A percentile compares a stretch with the other conserved stretches of the same genome.
Evolutionary conservation across 2,888 invertebrate genomes (phyloP).

Genomic region (Pandemis corylana): DNA sequence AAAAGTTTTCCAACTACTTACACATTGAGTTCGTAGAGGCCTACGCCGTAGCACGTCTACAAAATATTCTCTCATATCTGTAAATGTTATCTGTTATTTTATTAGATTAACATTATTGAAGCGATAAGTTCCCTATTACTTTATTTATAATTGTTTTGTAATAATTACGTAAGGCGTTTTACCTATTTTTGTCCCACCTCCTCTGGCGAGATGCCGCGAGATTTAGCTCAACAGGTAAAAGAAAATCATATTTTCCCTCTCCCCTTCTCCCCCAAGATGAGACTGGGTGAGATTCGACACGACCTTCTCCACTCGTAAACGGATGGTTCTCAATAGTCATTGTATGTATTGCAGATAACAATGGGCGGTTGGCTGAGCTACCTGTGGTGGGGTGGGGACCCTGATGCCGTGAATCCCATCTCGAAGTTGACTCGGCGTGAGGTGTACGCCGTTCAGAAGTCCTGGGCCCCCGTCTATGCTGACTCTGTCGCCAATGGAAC

Average conservation of each 20-base stretch:
- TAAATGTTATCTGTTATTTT: neutral
- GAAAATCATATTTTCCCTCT: no score
- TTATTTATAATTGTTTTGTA: no score
- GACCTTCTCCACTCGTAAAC: no score
- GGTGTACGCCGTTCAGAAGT: slow-evolving; percentile 66
- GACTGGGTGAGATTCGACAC: no score
- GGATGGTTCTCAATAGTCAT: neutral
- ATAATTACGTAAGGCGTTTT: no score
- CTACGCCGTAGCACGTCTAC: slow-evolving; percentile 37
- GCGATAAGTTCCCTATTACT: no score
- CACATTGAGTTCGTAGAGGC: slow-evolving; percentile 11
- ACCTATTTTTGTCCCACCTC: no score
- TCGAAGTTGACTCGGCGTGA: slow-evolving; percentile 71
- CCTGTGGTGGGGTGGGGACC: slow-evolving; percentile 76
- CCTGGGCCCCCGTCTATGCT: slow-evolving; percentile 70
- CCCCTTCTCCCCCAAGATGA: no score
- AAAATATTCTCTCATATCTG: neutral
- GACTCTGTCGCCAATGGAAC: slow-evolving; percentile 66
- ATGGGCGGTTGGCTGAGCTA: slow-evolving; percentile 79
- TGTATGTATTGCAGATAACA: slow-evolving; percentile 52
- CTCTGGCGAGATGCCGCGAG: no score
- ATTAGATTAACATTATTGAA: no score
- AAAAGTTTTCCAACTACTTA: neutral
- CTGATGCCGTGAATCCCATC: slow-evolving; percentile 63
- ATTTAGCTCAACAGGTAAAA: no score